phyloP scores from a whole-genome alignment of 2,797 vertebrate species.

The Pseudocheirus occidentalis region DNA sequence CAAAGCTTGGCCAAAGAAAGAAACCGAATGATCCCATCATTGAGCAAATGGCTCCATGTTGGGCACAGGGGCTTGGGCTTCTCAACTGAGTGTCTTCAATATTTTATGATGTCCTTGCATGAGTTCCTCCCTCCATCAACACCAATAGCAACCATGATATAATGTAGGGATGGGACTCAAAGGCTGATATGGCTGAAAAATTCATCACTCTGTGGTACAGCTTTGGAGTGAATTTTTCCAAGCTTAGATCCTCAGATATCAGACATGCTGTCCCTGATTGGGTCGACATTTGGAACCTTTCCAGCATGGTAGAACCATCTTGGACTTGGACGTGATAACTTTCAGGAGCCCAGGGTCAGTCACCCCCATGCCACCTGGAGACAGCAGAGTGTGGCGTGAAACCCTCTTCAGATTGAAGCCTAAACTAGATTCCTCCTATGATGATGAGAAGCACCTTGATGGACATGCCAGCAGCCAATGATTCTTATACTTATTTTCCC shows the following conservation, averaged over 20 bases:
- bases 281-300: background rate
- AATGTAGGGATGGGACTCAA: background rate
- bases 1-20: background rate
- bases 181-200: background rate
- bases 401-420: background rate
- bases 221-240: background rate
- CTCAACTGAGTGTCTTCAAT: background rate
- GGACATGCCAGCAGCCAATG: background rate
- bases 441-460: background rate
- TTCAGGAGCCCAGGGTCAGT: background rate
- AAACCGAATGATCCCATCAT: background rate
- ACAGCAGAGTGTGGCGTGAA: background rate
- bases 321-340: background rate
- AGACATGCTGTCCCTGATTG: background rate
- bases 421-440: background rate
- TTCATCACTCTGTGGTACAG: background rate
- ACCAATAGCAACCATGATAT: background rate
- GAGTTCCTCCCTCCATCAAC: background rate
- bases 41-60: background rate
- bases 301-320: background rate
- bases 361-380: background rate
- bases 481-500: background rate
- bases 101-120: background rate
- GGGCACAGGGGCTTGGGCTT: background rate
- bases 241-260: background rate